phyloP scores from a whole-genome alignment of 2,888 invertebrate genomes.

The Synergus gifuensis region DNA sequence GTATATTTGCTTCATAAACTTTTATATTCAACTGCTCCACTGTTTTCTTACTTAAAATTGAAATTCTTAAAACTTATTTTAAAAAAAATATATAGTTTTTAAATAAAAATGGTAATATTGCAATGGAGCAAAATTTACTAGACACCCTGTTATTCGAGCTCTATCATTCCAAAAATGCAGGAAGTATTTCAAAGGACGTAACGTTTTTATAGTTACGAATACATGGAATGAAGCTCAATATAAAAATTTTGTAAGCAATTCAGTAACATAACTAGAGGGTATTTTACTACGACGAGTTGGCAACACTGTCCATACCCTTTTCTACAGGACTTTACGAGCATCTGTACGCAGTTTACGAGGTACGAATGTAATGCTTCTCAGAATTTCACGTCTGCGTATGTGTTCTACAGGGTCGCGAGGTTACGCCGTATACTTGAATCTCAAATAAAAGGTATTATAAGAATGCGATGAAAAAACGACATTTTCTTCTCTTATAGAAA shows the following conservation, averaged over 20 bases:
- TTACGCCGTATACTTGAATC: conserved; percentile 39
- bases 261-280: conserved; percentile 32
- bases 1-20: too few relatives aligned
- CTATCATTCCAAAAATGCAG: neutral
- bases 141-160: neutral
- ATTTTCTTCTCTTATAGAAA: conserved; percentile 14
- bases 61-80: too few relatives aligned
- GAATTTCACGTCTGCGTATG: conserved; percentile 30
- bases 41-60: too few relatives aligned
- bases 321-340: conserved; percentile 39
- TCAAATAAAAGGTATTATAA: conserved; percentile 38
- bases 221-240: conserved; percentile 10
- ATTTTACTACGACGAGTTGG: conserved; percentile 36
- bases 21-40: too few relatives aligned
- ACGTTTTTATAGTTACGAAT: neutral
- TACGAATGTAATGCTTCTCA: conserved; percentile 41
- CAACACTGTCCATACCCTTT: conserved; percentile 40
- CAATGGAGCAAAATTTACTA: too few relatives aligned
- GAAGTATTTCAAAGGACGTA: conserved; percentile 1
- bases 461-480: conserved; percentile 19
- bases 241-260: conserved; percentile 17
- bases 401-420: conserved; percentile 30
- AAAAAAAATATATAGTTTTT: too few relatives aligned
- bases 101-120: too few relatives aligned
- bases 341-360: conserved; percentile 40